These are phyloP conservation scores for Megaceryle torquata DNA, from an alignment of 2,113 vertebrate genomes.

Conservation along the genomic window DNA sequence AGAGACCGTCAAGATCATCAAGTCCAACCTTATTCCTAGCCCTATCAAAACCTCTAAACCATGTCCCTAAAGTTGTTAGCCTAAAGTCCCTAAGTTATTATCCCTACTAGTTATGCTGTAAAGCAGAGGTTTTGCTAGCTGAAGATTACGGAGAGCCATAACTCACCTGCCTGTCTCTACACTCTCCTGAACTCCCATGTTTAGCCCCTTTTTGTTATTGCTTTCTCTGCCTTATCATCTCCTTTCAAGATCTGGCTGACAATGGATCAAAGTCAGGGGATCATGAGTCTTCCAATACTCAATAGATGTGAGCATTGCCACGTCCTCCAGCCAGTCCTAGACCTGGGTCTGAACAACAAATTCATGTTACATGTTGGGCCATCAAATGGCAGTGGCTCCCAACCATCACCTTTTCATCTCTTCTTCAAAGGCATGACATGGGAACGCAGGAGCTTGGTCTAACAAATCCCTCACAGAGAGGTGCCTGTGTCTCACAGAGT, in stretches of 20 bases:
- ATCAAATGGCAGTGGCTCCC: neutral
- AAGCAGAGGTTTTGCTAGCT: neutral
- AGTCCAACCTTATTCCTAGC: no score
- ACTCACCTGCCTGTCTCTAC: neutral
- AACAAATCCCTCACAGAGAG: neutral
- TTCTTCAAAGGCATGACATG: neutral
- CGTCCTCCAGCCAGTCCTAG: neutral
- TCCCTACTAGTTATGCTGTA: neutral
- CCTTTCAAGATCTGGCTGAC: neutral
- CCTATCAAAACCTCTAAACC: no score
- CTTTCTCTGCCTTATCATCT: neutral
- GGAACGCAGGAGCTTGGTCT: neutral
- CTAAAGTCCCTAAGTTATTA: no score
- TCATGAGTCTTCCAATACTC: neutral
- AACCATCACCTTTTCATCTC: neutral
- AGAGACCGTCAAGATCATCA: no score
- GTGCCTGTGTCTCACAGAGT: fast-evolving
- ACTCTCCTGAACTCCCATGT: neutral
- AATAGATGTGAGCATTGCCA: neutral
- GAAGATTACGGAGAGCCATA: neutral
- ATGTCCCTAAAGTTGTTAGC: no score
- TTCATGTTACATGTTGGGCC: neutral
- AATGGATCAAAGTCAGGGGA: neutral
- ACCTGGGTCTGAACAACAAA: neutral
- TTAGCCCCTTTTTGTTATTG: neutral